Base-by-base conservation (phyloP, 2,113 vertebrate genomes). In the Bambusicola thoracicus region DNA sequence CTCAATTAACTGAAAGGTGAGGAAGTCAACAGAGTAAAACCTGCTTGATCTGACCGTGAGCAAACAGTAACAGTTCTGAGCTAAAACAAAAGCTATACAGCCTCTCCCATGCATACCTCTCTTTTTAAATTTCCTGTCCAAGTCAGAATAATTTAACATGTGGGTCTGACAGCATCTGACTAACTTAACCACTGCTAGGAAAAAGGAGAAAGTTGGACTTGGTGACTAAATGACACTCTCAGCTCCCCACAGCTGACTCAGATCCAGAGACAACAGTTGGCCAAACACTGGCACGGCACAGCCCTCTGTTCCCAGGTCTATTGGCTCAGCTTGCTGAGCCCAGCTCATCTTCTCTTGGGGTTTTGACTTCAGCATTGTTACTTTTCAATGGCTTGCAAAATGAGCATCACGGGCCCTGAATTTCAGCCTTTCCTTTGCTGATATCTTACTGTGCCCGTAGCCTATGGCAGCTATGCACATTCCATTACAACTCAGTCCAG, bases 321-420 rank as follows among this genome's bases (percentile, higher is more conserved):
- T 29, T 22, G 90, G 66, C 16, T 56, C 56, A 76, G 88, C 66
- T 90, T 68, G 17, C 34, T 43, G 10, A 92, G 46, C 24, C 69
- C 53, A 51, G 10, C n/a, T 85, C 59, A 34, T n/a, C 68, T 41
- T 21, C 59, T 58, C 55, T 8, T 9, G 12, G 19, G 59, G 34
- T 34, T 89, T 82, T 40, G 44, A 53, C n/a, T 85, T 29, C 0
- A 0, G 53, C 44, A 24, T 0, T 13, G 10, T 20, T 81, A 55
- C 41, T 51, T 78, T 25, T 15, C 43, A 25, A 36, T 22, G 24
- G 44, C 36, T 78, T 0, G 3, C 58, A 78, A 65, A 56, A 81
- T 6, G 41, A 30, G 13, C 10, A 24, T 56, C 80, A 34, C 10
- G 20, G 36, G 30, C 29, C 24, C 49, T 11, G 56, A 61, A 59